These are phyloP conservation scores for Ianthella basta DNA, from an alignment of 37 sponge, comb jelly and placozoan genomes.

Conservation along the genomic window DNA sequence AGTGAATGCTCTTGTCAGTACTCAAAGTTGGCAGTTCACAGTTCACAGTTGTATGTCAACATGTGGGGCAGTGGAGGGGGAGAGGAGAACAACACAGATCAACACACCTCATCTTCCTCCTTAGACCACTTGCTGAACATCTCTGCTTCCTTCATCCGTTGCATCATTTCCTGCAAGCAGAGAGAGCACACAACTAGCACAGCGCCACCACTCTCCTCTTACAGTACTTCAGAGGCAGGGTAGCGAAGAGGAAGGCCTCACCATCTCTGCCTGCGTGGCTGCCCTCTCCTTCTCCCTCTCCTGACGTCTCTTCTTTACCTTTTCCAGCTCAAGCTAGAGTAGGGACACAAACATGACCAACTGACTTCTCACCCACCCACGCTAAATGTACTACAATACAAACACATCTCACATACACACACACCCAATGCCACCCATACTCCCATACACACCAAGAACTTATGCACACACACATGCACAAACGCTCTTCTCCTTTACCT, in stretches of 20 bases:
- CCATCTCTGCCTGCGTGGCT: constrained; percentile 88
- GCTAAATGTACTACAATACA: no score
- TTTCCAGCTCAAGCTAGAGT: constrained; percentile 79
- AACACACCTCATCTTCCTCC: constrained; percentile 88
- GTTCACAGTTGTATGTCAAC: neutral
- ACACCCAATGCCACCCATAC: no score
- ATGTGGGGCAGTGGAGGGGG: no score
- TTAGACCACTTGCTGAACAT: constrained; percentile 96
- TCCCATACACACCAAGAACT: no score
- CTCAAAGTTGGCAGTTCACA: no score
- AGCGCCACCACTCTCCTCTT: neutral
- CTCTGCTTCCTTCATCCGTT: constrained; percentile 94
- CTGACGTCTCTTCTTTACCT: constrained; percentile 82
- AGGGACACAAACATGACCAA: neutral
- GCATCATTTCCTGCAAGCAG: constrained; percentile 55
- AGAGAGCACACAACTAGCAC: neutral
- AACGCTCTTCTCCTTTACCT: neutral
- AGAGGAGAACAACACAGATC: no score
- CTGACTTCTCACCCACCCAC: neutral
- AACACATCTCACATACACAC: no score
- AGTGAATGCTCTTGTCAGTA: no score
- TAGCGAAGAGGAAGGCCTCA: constrained; percentile 9
- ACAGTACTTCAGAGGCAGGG: neutral
- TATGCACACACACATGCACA: neutral
- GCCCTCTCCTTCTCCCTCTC: constrained; percentile 93